Percentiles rank a stretch among this genome's conserved stretches.
phyloP scores from a whole-genome alignment of 2,113 vertebrate species.

The Myotis lucifugus region DNA sequence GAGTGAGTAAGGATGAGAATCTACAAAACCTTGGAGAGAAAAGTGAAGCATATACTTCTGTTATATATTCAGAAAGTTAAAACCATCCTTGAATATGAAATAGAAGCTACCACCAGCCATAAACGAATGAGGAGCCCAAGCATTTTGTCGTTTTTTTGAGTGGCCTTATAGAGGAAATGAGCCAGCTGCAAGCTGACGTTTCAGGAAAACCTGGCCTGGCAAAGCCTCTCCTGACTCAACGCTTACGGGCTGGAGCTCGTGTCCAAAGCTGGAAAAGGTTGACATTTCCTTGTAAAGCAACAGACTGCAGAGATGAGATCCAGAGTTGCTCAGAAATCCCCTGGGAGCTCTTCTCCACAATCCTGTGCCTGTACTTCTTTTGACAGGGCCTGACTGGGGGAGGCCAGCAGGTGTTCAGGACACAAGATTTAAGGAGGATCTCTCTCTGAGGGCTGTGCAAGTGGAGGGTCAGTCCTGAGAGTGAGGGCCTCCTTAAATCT shows the following conservation, averaged over 20 bases:
- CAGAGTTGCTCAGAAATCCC: neutral
- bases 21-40: constrained; percentile 67
- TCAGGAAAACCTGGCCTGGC: neutral
- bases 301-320: neutral
- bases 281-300: constrained; percentile 49
- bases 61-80: constrained; percentile 46
- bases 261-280: neutral
- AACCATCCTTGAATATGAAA: neutral
- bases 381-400: neutral
- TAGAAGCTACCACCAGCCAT: neutral
- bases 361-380: neutral
- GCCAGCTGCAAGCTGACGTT: constrained; percentile 37
- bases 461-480: neutral
- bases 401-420: neutral
- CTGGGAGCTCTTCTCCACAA: neutral
- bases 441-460: neutral
- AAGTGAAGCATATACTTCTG: constrained; percentile 19
- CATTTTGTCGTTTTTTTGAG: constrained; percentile 18
- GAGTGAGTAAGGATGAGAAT: neutral
- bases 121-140: constrained; percentile 12
- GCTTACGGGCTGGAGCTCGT: neutral
- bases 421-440: neutral
- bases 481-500: neutral
- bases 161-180: constrained; percentile 41
- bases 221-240: constrained; percentile 34